Evolutionary conservation across 2,888 invertebrate genomes (phyloP).

Genomic region (Pammene aurita): DNA sequence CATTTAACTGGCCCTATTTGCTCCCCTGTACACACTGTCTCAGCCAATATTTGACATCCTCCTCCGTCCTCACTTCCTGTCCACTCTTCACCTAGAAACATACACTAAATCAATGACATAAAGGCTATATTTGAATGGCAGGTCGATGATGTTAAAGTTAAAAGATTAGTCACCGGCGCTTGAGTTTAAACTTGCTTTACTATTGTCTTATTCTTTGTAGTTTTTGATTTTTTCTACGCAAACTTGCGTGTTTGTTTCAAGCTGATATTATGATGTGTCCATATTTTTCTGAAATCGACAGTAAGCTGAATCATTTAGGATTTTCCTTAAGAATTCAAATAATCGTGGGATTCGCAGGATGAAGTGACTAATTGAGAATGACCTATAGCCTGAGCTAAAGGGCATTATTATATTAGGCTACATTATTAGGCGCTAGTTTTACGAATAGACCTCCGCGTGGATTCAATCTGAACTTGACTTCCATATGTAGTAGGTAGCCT

Average conservation of each 20-base stretch:
- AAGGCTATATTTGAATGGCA: background rate
- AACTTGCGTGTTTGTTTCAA: slow-evolving; percentile 12
- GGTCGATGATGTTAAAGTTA: background rate
- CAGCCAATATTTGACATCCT: slow-evolving; percentile 43
- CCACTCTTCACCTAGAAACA: background rate
- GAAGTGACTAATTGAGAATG: no score
- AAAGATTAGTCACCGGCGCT: slow-evolving; percentile 33
- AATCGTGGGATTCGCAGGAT: no score
- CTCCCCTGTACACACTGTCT: slow-evolving; percentile 27
- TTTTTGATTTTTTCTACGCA: slow-evolving; percentile 25
- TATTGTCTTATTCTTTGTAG: slow-evolving; percentile 27
- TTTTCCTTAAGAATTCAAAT: background rate
- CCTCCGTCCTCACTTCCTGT: slow-evolving; percentile 40
- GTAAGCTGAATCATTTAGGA: background rate
- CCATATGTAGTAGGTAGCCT: no score
- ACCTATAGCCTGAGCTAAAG: no score
- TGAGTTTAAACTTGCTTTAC: slow-evolving; percentile 17
- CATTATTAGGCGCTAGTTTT: no score
- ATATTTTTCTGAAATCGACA: background rate
- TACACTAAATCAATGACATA: background rate
- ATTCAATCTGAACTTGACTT: no score
- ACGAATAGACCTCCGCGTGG: no score
- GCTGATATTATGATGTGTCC: slow-evolving; percentile 8
- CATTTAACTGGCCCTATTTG: slow-evolving; percentile 28
- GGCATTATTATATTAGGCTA: no score